Conservation (phyloP, 1,140 invertebrate genomes). For the Zaprionus lachaisei region DNA sequence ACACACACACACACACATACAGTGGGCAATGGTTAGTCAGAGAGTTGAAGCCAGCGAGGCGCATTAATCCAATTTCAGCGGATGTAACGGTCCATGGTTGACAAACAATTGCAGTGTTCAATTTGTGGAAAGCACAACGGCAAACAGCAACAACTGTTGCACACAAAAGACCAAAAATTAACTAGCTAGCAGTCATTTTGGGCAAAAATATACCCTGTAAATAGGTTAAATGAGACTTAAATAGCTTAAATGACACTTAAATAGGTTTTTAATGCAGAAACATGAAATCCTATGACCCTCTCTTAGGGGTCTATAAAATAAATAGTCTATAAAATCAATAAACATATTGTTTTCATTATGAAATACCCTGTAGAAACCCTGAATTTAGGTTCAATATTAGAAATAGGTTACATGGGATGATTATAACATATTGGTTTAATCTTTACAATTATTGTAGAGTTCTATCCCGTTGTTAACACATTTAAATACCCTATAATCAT, state of each 20-base stretch:
- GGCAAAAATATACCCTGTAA: not conserved
- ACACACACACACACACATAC: not conserved
- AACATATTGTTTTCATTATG: too few species aligned
- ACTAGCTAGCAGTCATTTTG: not conserved
- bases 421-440: too few species aligned
- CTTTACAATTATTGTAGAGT: too few species aligned
- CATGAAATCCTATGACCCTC: too few species aligned
- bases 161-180: slow-evolving; percentile 1
- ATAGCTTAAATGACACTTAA: not conserved
- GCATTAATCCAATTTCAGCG: slow-evolving; percentile 79
- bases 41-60: slow-evolving; percentile 44
- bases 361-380: too few species aligned
- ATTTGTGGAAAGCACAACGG: slow-evolving; percentile 33
- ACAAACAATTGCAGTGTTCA: slow-evolving; percentile 79
- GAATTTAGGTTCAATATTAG: too few species aligned
- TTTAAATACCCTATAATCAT: too few species aligned
- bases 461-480: too few species aligned
- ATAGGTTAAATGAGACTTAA: not conserved
- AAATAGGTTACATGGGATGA: too few species aligned
- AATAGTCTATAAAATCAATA: too few species aligned
- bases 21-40: slow-evolving; percentile 12
- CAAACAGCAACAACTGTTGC: not conserved
- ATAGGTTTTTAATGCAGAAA: not conserved
- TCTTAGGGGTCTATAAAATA: too few species aligned
- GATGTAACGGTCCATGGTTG: slow-evolving; percentile 82